Evolutionary conservation across 2,888 invertebrate species (phyloP).

Genomic region (Fragum sueziense): DNA sequence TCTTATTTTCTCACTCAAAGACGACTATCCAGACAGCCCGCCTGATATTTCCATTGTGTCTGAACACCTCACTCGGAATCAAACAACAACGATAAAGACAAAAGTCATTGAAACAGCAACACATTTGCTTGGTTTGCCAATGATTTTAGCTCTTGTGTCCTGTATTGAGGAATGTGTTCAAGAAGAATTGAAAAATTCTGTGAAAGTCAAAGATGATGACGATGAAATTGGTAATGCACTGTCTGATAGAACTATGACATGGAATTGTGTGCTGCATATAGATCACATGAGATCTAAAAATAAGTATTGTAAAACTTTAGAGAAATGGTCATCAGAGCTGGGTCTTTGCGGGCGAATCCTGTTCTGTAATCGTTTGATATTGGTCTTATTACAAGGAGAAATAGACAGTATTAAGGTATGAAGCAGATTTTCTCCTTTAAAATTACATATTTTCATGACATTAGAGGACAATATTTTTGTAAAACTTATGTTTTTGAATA

Average conservation of each 20-base stretch:
- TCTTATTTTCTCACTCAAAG: constrained; percentile 35
- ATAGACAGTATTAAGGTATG: constrained; percentile 66
- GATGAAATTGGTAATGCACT: neutral
- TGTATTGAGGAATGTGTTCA: constrained; percentile 52
- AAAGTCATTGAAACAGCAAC: constrained; percentile 30
- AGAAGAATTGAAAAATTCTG: constrained; percentile 1
- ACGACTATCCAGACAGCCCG: constrained; percentile 47
- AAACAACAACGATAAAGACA: constrained; percentile 35
- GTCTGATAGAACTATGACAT: constrained; percentile 7
- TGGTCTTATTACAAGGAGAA: constrained; percentile 72
- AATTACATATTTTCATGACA: too few species aligned
- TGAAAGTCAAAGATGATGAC: neutral
- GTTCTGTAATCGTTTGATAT: constrained; percentile 70
- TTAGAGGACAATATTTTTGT: too few species aligned
- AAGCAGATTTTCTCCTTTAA: too few species aligned
- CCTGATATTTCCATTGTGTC: constrained; percentile 58
- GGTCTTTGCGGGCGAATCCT: constrained; percentile 68
- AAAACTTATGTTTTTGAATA: too few species aligned
- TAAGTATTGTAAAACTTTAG: constrained; percentile 72
- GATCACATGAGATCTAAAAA: constrained; percentile 77
- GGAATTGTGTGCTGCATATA: constrained; percentile 68
- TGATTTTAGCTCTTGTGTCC: constrained; percentile 61
- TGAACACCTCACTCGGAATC: constrained; percentile 32
- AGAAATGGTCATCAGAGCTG: constrained; percentile 72
- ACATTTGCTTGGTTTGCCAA: constrained; percentile 56